Conservation (phyloP, 2,113 vertebrate species). For the Melanotaenia duboulayi region DNA sequence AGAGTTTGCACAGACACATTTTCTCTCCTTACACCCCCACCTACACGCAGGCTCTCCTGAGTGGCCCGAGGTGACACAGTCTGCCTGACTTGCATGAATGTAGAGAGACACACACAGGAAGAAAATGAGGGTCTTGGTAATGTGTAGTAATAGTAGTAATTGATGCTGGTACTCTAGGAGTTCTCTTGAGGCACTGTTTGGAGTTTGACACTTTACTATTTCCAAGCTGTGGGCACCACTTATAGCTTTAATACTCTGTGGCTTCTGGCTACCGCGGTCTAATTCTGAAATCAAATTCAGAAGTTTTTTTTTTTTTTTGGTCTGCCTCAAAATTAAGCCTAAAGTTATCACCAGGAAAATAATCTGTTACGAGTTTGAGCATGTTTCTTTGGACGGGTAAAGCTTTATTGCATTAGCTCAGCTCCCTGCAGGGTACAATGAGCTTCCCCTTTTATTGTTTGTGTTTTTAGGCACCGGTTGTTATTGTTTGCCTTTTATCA, state of each 20-base stretch:
- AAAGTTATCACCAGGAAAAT: slow-evolving; percentile 35
- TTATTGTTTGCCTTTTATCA: slow-evolving; percentile 73
- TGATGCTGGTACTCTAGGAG: slow-evolving; percentile 62
- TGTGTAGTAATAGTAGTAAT: slow-evolving; percentile 74
- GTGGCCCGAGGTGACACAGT: slow-evolving; percentile 63
- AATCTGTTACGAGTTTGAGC: slow-evolving; percentile 44
- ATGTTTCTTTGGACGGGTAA: slow-evolving; percentile 23
- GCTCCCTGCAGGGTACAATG: slow-evolving; percentile 40
- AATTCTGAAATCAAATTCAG: slow-evolving; percentile 24
- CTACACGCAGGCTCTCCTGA: slow-evolving; percentile 30
- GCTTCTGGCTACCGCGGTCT: slow-evolving; percentile 6
- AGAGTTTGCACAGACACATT: slow-evolving; percentile 15
- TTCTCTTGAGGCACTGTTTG: slow-evolving; percentile 44
- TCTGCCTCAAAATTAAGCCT: slow-evolving; percentile 41
- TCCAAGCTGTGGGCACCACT: slow-evolving; percentile 21
- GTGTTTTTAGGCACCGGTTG: slow-evolving; percentile 56
- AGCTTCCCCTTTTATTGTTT: slow-evolving; percentile 50
- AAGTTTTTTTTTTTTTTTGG: slow-evolving; percentile 35
- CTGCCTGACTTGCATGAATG: slow-evolving; percentile 47
- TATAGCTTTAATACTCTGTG: slow-evolving; percentile 8
- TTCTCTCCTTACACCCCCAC: slow-evolving; percentile 8
- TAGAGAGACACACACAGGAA: slow-evolving; percentile 62
- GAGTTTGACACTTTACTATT: slow-evolving; percentile 37
- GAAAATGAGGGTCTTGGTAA: slow-evolving; percentile 65
- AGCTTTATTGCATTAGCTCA: slow-evolving; percentile 55